Evolutionary conservation across 1,140 invertebrate species (phyloP).

Genomic region (Bombus pyrosoma): DNA sequence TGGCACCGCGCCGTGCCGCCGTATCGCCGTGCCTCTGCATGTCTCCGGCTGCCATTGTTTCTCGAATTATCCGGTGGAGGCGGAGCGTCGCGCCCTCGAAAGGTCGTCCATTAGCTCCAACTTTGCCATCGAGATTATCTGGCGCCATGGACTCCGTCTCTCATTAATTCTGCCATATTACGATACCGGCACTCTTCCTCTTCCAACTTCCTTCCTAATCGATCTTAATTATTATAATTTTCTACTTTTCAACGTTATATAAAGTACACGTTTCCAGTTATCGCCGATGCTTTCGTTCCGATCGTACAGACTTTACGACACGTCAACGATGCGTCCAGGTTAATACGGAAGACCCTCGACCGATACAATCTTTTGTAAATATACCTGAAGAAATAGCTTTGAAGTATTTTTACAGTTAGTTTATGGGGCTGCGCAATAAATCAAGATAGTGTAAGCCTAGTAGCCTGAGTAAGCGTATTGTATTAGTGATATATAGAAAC

Average conservation of each 20-base stretch:
- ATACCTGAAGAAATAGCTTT: neutral
- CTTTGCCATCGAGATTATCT: conserved; percentile 55
- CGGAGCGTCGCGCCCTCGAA: conserved; percentile 80
- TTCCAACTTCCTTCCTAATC: neutral
- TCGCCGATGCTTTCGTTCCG: too few relatives aligned
- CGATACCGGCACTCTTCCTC: neutral
- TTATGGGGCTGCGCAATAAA: neutral
- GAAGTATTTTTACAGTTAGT: too few relatives aligned
- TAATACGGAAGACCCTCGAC: rapidly evolving
- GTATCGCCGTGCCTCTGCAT: conserved; percentile 36
- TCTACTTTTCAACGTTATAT: too few relatives aligned
- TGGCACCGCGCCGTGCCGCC: conserved; percentile 4
- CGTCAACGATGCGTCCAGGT: too few relatives aligned
- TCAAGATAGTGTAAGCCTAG: neutral
- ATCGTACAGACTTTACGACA: too few relatives aligned
- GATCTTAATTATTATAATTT: neutral
- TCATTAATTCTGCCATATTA: conserved; percentile 22
- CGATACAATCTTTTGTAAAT: neutral
- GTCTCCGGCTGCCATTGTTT: conserved; percentile 78
- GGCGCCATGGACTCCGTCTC: conserved; percentile 34
- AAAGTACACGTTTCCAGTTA: neutral
- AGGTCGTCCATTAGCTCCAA: conserved; percentile 74
- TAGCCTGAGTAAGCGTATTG: rapidly evolving
- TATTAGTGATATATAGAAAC: rapidly evolving
- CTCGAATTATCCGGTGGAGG: conserved; percentile 75